Conservation (phyloP, 2,797 vertebrate species). For the Oceanodroma leucorhoa region DNA sequence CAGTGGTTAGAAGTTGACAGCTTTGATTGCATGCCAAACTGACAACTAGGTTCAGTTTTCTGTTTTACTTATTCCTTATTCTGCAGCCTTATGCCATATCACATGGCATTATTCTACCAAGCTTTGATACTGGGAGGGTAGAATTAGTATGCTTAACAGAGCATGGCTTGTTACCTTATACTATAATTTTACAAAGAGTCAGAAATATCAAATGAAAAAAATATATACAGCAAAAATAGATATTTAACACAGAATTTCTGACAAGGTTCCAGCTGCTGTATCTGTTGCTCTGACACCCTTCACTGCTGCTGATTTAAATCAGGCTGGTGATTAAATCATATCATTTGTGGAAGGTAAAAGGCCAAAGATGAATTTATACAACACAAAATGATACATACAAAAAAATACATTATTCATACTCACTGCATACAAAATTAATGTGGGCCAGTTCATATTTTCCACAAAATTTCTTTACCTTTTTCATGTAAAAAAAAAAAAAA, state of each 20-base stretch:
- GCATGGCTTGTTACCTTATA: slow-evolving; percentile 33
- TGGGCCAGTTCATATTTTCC: background rate
- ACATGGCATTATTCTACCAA: background rate
- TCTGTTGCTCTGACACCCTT: background rate
- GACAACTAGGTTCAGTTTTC: slow-evolving; percentile 36
- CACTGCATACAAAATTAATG: background rate
- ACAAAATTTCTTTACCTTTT: background rate
- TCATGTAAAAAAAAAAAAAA: background rate
- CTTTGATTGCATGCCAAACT: slow-evolving; percentile 43
- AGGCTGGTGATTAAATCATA: slow-evolving; percentile 22
- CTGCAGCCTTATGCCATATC: slow-evolving; percentile 9
- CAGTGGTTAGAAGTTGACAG: slow-evolving; percentile 33
- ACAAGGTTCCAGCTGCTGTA: background rate
- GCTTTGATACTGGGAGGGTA: background rate
- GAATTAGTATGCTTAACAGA: slow-evolving; percentile 43
- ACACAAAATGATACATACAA: background rate
- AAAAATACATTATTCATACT: background rate
- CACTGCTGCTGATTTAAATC: slow-evolving; percentile 35
- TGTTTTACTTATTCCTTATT: background rate
- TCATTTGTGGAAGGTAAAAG: slow-evolving; percentile 40
- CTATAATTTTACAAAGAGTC: slow-evolving; percentile 3
- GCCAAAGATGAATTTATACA: slow-evolving; percentile 9
- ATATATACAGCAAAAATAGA: background rate
- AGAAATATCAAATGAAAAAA: slow-evolving; percentile 21
- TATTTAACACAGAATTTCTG: slow-evolving; percentile 33